These are phyloP conservation scores for Luscinia luscinia DNA, from an alignment of 2,797 vertebrate species.

Conservation along the genomic window DNA sequence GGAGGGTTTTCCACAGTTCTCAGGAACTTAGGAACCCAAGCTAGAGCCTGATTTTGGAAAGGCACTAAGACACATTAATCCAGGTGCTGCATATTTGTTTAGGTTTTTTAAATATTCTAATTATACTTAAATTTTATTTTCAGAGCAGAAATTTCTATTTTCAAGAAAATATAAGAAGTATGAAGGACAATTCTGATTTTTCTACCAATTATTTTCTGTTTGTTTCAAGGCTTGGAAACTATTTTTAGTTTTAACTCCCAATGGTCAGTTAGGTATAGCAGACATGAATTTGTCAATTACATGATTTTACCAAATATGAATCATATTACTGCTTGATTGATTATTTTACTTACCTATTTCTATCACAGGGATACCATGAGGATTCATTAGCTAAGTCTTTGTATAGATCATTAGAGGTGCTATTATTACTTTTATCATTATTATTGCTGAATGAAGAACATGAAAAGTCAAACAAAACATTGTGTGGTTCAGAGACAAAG, in stretches of 20 bases:
- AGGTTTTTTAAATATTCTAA: background rate
- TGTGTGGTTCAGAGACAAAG: background rate
- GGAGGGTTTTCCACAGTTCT: fast-evolving
- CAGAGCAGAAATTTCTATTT: background rate
- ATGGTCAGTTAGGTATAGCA: background rate
- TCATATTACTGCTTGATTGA: background rate
- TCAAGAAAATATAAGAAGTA: background rate
- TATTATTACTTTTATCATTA: background rate
- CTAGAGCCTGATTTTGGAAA: background rate
- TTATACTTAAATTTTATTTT: background rate
- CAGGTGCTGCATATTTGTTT: background rate
- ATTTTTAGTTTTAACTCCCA: background rate
- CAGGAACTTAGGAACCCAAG: background rate
- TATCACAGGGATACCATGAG: background rate
- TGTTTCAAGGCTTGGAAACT: background rate
- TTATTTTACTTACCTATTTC: background rate
- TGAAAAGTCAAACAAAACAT: slow-evolving; percentile 11
- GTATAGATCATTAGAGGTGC: background rate
- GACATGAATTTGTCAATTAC: background rate
- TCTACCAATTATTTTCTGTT: background rate
- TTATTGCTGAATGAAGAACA: background rate
- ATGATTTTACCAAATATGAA: background rate
- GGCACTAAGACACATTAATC: background rate
- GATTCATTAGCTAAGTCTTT: slow-evolving; percentile 24
- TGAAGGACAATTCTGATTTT: background rate